Evolutionary conservation across 2,113 vertebrate genomes (phyloP).

Genomic region (Anarhynchus alexandrinus): DNA sequence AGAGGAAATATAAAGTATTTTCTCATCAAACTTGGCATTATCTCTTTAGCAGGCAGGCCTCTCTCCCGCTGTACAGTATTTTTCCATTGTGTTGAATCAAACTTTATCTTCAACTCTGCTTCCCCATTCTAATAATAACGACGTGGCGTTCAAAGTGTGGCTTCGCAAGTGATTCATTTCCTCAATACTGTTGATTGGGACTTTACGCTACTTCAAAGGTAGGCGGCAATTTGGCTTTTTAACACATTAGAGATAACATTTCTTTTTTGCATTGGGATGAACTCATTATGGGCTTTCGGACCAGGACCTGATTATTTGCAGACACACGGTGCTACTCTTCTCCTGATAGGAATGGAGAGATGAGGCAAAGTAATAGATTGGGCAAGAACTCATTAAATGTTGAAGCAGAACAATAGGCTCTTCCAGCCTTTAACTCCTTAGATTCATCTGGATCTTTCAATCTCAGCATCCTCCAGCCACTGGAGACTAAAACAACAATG

Average conservation of each 20-base stretch:
- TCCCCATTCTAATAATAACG: not conserved
- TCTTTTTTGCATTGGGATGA: not conserved
- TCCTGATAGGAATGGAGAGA: constrained; percentile 16
- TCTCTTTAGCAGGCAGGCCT: not conserved
- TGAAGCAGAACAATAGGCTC: constrained; percentile 20
- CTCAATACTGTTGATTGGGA: not conserved
- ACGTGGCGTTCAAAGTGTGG: not conserved
- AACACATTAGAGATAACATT: not conserved
- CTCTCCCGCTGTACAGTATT: not conserved
- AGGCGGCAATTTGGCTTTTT: constrained; percentile 46
- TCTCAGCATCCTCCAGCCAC: constrained; percentile 7
- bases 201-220: not conserved
- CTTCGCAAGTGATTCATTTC: not conserved
- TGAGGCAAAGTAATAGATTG: constrained; percentile 23
- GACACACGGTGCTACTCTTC: not conserved
- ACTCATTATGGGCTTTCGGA: constrained; percentile 8
- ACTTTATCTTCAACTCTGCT: constrained; percentile 9
- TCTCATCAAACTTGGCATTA: not conserved
- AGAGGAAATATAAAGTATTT: not conserved
- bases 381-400: constrained; percentile 44
- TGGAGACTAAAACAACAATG: constrained; percentile 23
- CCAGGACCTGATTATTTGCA: not conserved
- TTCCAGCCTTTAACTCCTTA: constrained; percentile 24
- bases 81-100: not conserved
- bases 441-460: constrained; percentile 33